Base-by-base conservation (phyloP, 1,140 invertebrate species). In the Drosophila pruinosa region DNA sequence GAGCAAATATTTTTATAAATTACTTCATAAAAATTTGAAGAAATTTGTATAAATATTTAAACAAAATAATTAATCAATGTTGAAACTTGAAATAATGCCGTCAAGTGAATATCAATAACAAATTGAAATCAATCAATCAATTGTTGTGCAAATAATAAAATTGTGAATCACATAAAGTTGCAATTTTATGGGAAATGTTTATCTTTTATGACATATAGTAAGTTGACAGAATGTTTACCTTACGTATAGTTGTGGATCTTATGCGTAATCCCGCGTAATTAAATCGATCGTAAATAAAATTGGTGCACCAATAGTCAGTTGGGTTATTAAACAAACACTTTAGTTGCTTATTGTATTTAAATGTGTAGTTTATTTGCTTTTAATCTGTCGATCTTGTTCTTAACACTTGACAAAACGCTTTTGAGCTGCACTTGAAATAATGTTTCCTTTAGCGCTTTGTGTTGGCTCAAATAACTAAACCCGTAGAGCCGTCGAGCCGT, bases 61-160 rank as follows among this genome's bases (percentile, higher is more conserved):
- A 26, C n/a, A 28, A 10, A 28, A 43, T n/a, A n/a, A 19, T 19
- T 21, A 41, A 41, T 14, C 10, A 43, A 12, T n/a, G 3, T 17
- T 6, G 10, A 41, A 12, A 17, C 2, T 17, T 6, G 10, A 41
- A 48, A 26, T 26, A 24, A 17, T n/a, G 21, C 12, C 28, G 45
- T 19, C 21, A 19, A 43, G 38, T 43, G 4, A 28, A 61, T 31
- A 24, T 68, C 17, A 21, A 31, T 12, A 17, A 5, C 7, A 47
- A 48, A 48, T 15, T 59, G 14, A 0, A 24, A 26, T 45, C 26
- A 36, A 62, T 62, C 65, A 69, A 69, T 69, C 26, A 69, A 61
- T 19, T 43, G 12, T 53, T 54, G 39, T 12, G 39, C 7, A 63
- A 63, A 36, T 21, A 8, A 22, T 26, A 12, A 45, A 48, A 14